Percentiles rank a stretch among this genome's conserved stretches.
Evolutionary conservation across 1,140 invertebrate species (phyloP).

Genomic region (Aphaenogaster floridana): DNA sequence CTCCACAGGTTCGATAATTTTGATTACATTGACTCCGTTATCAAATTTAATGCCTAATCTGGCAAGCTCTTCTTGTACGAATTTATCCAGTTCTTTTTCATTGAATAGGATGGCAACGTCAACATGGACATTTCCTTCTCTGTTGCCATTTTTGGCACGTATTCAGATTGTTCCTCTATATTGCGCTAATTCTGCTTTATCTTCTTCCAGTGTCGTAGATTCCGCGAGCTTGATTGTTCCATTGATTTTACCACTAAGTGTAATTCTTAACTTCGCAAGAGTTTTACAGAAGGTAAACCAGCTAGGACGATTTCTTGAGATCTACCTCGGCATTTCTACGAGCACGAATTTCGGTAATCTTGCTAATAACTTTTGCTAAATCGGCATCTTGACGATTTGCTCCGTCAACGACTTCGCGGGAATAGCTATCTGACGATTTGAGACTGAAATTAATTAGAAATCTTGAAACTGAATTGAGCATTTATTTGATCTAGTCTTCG

Average conservation of each 20-base stretch:
- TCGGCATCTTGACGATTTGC: slow-evolving; percentile 25
- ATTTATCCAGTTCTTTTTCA: neutral
- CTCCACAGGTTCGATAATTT: neutral
- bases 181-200: slow-evolving; percentile 14
- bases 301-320: neutral
- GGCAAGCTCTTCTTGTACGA: neutral
- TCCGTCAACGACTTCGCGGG: neutral
- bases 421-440: neutral
- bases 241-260: slow-evolving; percentile 22
- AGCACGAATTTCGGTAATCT: slow-evolving; percentile 29
- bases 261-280: slow-evolving; percentile 28
- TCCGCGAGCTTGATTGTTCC: neutral
- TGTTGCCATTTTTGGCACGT: neutral
- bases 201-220: neutral
- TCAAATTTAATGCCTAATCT: slow-evolving; percentile 24
- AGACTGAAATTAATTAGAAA: slow-evolving; percentile 21
- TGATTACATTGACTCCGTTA: slow-evolving; percentile 17
- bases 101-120: neutral
- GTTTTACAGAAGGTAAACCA: neutral
- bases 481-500: neutral
- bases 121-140: neutral
- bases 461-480: neutral
- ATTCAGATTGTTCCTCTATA: neutral
- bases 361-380: slow-evolving; percentile 8
- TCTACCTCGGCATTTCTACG: neutral